phyloP scores from a whole-genome alignment of 2,113 vertebrate genomes.

The Opisthocomus hoazin region DNA sequence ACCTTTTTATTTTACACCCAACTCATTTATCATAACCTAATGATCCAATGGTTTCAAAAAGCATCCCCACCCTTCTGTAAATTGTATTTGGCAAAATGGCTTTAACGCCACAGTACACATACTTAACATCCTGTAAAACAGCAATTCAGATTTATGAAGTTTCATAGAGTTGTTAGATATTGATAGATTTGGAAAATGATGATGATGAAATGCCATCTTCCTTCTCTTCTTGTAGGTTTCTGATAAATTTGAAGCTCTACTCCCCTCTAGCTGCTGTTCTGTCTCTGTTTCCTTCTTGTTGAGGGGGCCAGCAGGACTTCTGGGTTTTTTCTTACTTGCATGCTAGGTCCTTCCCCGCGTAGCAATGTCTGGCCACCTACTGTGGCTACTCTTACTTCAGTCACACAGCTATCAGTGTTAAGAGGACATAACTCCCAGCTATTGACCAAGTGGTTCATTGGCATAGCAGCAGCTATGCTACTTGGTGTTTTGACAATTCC shows the following conservation, averaged over 20 bases:
- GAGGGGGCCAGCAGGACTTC: background rate
- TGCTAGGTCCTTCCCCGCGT: background rate
- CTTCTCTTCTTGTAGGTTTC: background rate
- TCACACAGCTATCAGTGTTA: background rate
- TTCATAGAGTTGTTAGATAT: background rate
- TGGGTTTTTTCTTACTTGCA: background rate
- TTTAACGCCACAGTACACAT: background rate
- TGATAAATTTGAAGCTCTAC: slow-evolving; percentile 43
- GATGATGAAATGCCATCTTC: background rate
- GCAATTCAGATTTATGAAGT: background rate
- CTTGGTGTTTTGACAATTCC: background rate
- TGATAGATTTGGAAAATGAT: background rate
- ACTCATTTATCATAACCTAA: background rate
- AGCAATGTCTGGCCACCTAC: background rate
- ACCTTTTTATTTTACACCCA: background rate
- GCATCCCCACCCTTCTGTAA: background rate
- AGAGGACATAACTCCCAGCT: background rate
- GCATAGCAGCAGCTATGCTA: background rate
- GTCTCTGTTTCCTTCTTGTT: background rate
- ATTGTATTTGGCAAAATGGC: background rate
- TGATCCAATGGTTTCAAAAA: background rate
- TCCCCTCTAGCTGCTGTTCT: slow-evolving; percentile 51
- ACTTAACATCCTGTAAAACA: background rate
- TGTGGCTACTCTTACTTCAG: background rate
- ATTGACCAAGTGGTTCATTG: background rate